Percentiles rank a stretch among this genome's conserved stretches.
Conservation (phyloP, 2,113 vertebrate species). For the Grus americana region DNA sequence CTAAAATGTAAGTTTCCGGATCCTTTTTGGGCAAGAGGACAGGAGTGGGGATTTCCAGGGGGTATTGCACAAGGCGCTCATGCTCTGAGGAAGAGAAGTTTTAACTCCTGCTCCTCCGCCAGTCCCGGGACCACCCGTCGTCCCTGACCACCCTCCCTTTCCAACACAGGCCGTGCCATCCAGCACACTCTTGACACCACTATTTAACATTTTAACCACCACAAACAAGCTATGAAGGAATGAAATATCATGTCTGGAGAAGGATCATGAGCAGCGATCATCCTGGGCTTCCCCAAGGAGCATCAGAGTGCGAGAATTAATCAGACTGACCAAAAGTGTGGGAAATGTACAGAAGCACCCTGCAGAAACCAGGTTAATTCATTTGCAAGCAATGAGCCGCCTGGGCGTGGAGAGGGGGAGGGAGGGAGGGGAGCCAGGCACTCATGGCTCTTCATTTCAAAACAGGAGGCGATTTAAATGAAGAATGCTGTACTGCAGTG, state of each 20-base stretch:
- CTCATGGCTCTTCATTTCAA: background rate
- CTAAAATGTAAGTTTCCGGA: background rate
- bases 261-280: fast-evolving
- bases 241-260: fast-evolving
- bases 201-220: fast-evolving
- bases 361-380: background rate
- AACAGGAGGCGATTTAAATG: conserved; percentile 29
- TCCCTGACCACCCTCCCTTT: fast-evolving
- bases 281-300: background rate
- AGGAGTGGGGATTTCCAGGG: conserved; percentile 4
- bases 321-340: background rate
- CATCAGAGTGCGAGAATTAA: fast-evolving
- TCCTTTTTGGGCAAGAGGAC: background rate
- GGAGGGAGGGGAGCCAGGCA: background rate
- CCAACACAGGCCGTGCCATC: background rate
- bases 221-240: background rate
- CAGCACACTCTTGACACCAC: background rate
- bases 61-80: conserved; percentile 16
- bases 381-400: background rate
- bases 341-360: background rate
- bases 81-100: fast-evolving
- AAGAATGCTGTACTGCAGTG: background rate
- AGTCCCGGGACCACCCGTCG: background rate
- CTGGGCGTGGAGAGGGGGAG: background rate
- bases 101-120: background rate